phyloP scores from a whole-genome alignment of 92 coral and sea anemone species.

The Scolanthus callimorphus region DNA sequence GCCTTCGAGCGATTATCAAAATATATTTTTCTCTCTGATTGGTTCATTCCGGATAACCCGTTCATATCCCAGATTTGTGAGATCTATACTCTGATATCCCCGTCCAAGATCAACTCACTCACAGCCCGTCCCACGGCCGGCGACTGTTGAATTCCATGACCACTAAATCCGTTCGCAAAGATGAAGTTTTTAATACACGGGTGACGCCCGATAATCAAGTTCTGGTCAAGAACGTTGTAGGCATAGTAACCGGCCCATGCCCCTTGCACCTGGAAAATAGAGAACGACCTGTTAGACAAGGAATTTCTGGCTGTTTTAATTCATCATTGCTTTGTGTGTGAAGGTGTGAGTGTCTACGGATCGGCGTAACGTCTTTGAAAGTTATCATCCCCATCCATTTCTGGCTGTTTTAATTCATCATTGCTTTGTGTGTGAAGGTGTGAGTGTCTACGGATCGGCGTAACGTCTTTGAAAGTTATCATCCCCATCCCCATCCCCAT shows the following conservation, averaged over 20 bases:
- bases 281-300: no score
- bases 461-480: no score
- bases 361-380: no score
- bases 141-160: slow-evolving; percentile 93
- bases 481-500: no score
- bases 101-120: slow-evolving; percentile 82
- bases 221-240: slow-evolving; percentile 88
- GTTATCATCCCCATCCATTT: no score
- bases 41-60: slow-evolving; percentile 54
- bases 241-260: slow-evolving; percentile 99
- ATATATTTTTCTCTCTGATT: slow-evolving; percentile 63
- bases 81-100: slow-evolving; percentile 62
- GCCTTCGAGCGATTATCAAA: no score
- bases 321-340: no score
- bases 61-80: slow-evolving; percentile 75
- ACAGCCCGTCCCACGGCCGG: slow-evolving; percentile 94
- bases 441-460: no score
- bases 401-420: no score
- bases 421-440: no score
- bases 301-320: no score
- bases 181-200: slow-evolving; percentile 73
- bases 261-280: slow-evolving; percentile 61
- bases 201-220: slow-evolving; percentile 83
- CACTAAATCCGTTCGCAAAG: slow-evolving; percentile 94
- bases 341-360: no score